Evolutionary conservation across 2,113 vertebrate genomes (phyloP).

Genomic region (Bubo scandiacus): DNA sequence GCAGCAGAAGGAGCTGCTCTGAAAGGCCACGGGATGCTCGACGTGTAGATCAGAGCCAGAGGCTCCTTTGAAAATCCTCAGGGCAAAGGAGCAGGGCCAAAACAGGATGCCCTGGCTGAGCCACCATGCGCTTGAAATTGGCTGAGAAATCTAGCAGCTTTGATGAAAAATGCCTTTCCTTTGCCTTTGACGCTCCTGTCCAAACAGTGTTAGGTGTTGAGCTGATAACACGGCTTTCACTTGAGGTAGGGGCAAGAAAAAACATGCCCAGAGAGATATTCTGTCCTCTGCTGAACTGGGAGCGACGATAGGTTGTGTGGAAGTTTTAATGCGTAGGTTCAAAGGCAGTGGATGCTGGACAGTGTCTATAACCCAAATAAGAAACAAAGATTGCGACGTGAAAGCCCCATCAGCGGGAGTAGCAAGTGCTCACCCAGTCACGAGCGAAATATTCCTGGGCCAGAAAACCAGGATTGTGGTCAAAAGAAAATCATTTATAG

Average conservation of each 20-base stretch:
- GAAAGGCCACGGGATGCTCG: background rate
- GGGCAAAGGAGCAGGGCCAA: background rate
- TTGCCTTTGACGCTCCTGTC: background rate
- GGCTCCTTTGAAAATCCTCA: conserved; percentile 28
- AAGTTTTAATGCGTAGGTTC: conserved; percentile 14
- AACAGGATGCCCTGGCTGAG: background rate
- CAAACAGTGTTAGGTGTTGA: background rate
- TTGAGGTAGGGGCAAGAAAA: background rate
- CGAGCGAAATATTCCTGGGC: background rate
- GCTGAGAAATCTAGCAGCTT: background rate
- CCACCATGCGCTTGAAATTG: background rate
- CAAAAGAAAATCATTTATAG: background rate
- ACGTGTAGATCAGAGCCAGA: background rate
- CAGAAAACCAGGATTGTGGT: background rate
- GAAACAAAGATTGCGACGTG: background rate
- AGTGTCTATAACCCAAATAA: background rate
- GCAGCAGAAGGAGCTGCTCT: background rate
- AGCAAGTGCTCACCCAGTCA: background rate
- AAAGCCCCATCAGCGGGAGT: background rate
- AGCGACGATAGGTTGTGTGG: background rate
- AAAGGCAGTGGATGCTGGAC: background rate
- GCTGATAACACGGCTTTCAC: background rate
- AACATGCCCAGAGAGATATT: background rate
- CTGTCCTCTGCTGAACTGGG: conserved; percentile 5
- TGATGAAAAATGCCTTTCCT: conserved; percentile 24